These are phyloP conservation scores for Hipparchia sbordonii DNA, from an alignment of 2,888 invertebrate species.

Conservation along the genomic window DNA sequence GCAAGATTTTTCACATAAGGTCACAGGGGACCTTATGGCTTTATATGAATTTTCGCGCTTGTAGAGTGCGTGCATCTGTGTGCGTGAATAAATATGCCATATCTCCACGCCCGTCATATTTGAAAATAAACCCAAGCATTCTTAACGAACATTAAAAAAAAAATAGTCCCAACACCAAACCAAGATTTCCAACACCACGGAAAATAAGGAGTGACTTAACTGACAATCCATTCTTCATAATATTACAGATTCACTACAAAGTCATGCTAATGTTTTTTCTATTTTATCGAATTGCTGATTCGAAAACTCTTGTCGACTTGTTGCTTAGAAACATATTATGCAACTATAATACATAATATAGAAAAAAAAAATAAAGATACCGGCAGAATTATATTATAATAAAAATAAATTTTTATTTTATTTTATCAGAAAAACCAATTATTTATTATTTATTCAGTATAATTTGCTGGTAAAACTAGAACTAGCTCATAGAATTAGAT, in stretches of 20 bases:
- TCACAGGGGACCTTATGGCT: too few species aligned
- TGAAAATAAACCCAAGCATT: neutral
- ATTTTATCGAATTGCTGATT: slow-evolving; percentile 14
- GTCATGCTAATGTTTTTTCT: slow-evolving; percentile 26
- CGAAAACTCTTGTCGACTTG: slow-evolving; percentile 31
- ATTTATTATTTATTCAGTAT: too few species aligned
- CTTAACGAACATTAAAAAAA: neutral
- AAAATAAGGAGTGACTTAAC: slow-evolving; percentile 30
- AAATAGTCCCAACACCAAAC: slow-evolving; percentile 6
- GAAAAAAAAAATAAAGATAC: too few species aligned
- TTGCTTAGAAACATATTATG: slow-evolving; percentile 10
- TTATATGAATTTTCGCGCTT: too few species aligned
- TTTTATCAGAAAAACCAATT: too few species aligned
- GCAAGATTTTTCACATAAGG: too few species aligned
- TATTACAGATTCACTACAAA: slow-evolving; percentile 12
- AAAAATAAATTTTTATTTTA: too few species aligned
- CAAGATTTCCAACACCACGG: slow-evolving; percentile 25
- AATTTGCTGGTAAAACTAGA: neutral
- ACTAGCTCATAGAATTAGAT: neutral
- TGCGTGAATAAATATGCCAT: too few species aligned
- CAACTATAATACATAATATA: too few species aligned
- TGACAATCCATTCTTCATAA: slow-evolving; percentile 34
- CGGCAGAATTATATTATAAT: too few species aligned
- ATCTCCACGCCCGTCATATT: too few species aligned
- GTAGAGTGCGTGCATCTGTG: too few species aligned